Evolutionary conservation across 2,888 invertebrate species (phyloP).

Genomic region (Agrenia bidenticulata): DNA sequence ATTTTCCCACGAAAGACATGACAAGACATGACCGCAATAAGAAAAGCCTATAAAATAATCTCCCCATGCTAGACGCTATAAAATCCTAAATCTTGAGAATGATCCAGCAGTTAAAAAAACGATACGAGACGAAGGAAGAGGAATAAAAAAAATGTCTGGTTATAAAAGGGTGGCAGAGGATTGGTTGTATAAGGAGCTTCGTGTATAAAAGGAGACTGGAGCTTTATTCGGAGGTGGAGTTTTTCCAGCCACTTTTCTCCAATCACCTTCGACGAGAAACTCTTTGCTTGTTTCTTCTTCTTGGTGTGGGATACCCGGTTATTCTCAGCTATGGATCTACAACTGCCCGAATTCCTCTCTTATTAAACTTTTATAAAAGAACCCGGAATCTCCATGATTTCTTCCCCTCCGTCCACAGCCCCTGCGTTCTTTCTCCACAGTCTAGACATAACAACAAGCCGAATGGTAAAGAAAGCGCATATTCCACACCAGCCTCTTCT

Average conservation of each 20-base stretch:
- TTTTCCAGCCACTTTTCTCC: slow-evolving; percentile 51
- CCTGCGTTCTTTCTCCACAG: background rate
- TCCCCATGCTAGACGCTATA: no score
- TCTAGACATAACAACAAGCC: background rate
- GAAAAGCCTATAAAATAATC: no score
- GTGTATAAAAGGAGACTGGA: background rate
- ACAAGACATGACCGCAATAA: no score
- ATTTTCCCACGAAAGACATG: no score
- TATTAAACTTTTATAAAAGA: slow-evolving; percentile 3
- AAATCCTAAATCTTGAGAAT: background rate
- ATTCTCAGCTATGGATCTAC: background rate
- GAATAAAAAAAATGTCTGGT: background rate
- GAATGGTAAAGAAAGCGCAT: slow-evolving; percentile 14
- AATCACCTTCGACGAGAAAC: slow-evolving; percentile 33
- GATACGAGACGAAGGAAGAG: background rate
- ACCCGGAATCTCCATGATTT: slow-evolving; percentile 18
- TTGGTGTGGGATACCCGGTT: slow-evolving; percentile 18
- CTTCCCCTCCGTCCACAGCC: slow-evolving; percentile 5
- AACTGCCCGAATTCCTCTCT: background rate
- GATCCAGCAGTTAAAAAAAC: background rate
- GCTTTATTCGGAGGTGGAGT: slow-evolving; percentile 46
- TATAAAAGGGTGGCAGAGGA: background rate
- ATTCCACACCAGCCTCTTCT: slow-evolving; percentile 8
- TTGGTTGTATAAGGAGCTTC: background rate
- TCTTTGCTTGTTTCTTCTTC: slow-evolving; percentile 20